These are phyloP conservation scores for Plagiodera versicolora DNA, from an alignment of 2,888 invertebrate genomes.

Conservation along the genomic window DNA sequence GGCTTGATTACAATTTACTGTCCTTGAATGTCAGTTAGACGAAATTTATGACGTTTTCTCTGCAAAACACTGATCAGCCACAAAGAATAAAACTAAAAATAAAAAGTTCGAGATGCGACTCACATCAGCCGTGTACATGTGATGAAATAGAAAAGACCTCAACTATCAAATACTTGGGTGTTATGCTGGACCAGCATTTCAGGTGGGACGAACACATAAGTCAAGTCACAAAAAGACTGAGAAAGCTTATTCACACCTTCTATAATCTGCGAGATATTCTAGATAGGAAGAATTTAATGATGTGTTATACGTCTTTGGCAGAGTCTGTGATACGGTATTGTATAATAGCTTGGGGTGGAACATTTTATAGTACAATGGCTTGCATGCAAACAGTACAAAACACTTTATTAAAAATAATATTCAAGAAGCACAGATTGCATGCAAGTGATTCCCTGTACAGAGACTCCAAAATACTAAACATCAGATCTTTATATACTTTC, in stretches of 20 bases:
- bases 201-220: too few species aligned
- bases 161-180: too few species aligned
- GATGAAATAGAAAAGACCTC: background rate
- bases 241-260: too few species aligned
- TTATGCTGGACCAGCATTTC: too few species aligned
- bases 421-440: background rate
- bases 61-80: constrained; percentile 6
- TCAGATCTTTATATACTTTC: too few species aligned
- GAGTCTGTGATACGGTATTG: constrained; percentile 2
- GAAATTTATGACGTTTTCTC: constrained; percentile 1
- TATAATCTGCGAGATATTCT: too few species aligned
- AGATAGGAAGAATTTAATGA: background rate
- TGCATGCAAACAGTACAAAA: constrained; percentile 1
- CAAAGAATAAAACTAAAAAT: background rate
- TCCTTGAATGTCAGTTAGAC: background rate
- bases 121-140: background rate
- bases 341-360: background rate
- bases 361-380: background rate
- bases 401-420: background rate
- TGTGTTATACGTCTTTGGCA: background rate
- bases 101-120: background rate
- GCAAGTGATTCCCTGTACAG: too few species aligned
- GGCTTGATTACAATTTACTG: background rate
- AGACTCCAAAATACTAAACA: too few species aligned
- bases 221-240: too few species aligned